Percentiles rank a stretch among this genome's conserved stretches.
These are phyloP conservation scores for Panthera tigris DNA, from an alignment of 2,113 vertebrate species.

Conservation along the genomic window DNA sequence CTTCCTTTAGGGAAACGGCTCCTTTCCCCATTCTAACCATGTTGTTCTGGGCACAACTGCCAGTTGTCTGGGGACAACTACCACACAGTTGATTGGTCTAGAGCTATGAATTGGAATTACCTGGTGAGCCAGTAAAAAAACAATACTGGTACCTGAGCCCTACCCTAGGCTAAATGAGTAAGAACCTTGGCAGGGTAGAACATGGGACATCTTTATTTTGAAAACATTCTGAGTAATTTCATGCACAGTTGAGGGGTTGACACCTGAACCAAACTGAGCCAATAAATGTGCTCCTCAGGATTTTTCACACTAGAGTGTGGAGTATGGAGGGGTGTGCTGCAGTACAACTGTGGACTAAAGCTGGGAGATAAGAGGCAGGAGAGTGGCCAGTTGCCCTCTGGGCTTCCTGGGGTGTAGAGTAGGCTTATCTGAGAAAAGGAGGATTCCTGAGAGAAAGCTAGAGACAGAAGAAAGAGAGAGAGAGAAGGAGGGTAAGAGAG, in stretches of 20 bases:
- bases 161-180: not conserved
- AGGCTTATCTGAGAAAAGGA: not conserved
- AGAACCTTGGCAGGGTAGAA: not conserved
- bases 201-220: not conserved
- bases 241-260: not conserved
- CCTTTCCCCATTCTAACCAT: not conserved
- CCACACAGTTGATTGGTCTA: not conserved
- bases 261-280: not conserved
- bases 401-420: not conserved
- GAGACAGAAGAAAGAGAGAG: not conserved
- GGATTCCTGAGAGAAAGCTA: not conserved
- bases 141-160: not conserved
- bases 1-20: not conserved
- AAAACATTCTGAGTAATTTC: not conserved
- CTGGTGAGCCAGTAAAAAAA: not conserved
- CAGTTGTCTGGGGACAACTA: not conserved
- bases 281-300: not conserved
- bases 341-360: not conserved
- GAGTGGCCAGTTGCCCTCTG: no score
- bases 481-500: no score
- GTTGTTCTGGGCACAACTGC: not conserved
- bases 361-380: not conserved
- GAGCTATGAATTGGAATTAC: not conserved
- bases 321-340: accelerated
- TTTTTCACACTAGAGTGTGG: not conserved